phyloP scores from a whole-genome alignment of 2,888 invertebrate genomes.

The Eurois occulta region DNA sequence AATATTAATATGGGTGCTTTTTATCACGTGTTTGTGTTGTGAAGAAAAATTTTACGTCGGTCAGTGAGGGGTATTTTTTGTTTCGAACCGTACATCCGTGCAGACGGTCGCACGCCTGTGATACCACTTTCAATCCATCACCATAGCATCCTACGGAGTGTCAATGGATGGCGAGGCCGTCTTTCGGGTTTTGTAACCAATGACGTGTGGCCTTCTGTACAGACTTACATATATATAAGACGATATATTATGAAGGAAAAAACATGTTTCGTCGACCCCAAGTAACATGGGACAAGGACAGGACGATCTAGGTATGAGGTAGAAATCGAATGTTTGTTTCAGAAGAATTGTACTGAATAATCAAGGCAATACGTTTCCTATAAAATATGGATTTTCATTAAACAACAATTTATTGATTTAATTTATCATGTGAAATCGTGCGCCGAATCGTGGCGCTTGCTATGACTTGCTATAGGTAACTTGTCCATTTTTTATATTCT shows the following conservation, averaged over 20 bases:
- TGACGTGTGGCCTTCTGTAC: not conserved
- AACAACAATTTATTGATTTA: constrained; percentile 8
- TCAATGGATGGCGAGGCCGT: not conserved
- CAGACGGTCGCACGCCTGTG: not conserved
- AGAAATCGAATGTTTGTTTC: not conserved
- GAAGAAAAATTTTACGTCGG: not conserved
- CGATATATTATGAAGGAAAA: not conserved
- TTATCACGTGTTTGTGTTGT: not conserved
- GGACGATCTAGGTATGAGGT: not conserved
- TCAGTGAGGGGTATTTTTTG: not conserved
- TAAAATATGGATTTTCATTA: constrained; percentile 5
- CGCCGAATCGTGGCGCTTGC: not conserved
- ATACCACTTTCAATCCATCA: not conserved
- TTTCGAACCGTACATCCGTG: too few relatives aligned
- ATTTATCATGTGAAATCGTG: not conserved
- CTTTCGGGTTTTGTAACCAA: not conserved
- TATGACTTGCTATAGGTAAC: not conserved
- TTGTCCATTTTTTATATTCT: not conserved
- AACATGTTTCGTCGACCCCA: not conserved
- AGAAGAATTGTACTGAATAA: constrained; percentile 13
- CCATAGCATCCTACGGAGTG: not conserved
- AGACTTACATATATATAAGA: not conserved
- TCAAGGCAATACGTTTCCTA: not conserved
- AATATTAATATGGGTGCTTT: constrained; percentile 14
- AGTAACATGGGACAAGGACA: not conserved